Conservation (phyloP, 2,113 vertebrate genomes). For the Penelope pileata region DNA sequence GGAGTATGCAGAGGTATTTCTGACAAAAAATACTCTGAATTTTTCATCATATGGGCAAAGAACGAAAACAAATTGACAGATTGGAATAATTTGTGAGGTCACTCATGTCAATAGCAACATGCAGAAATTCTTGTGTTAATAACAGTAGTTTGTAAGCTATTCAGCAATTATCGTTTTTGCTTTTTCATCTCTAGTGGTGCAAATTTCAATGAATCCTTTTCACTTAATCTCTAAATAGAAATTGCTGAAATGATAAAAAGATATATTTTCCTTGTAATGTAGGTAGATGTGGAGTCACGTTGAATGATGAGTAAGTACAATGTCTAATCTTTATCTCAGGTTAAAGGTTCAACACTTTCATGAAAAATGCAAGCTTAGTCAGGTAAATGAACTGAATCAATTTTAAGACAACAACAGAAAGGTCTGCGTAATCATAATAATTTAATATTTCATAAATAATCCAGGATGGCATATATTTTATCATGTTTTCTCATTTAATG, state of each 20-base stretch:
- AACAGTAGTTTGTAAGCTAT: slow-evolving; percentile 32
- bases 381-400: not conserved
- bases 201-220: not conserved
- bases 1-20: not conserved
- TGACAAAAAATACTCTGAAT: not conserved
- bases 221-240: not conserved
- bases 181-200: not conserved
- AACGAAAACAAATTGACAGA: slow-evolving; percentile 63
- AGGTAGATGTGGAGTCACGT: not conserved
- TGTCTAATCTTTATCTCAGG: not conserved
- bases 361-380: not conserved
- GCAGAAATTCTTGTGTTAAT: slow-evolving; percentile 49
- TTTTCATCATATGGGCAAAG: slow-evolving; percentile 41
- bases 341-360: not conserved
- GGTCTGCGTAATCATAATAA: not conserved
- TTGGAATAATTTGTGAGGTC: slow-evolving; percentile 72
- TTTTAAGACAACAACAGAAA: not conserved
- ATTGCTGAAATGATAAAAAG: not conserved
- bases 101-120: not conserved
- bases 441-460: not conserved
- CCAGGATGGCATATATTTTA: not conserved
- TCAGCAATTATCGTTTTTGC: not conserved
- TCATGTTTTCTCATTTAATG: not conserved
- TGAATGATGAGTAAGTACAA: not conserved
- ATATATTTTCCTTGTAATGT: not conserved